A percentile compares a stretch with the other conserved stretches of the same genome.
Evolutionary conservation across 2,888 invertebrate species (phyloP).

Genomic region (Orthosia cruda): DNA sequence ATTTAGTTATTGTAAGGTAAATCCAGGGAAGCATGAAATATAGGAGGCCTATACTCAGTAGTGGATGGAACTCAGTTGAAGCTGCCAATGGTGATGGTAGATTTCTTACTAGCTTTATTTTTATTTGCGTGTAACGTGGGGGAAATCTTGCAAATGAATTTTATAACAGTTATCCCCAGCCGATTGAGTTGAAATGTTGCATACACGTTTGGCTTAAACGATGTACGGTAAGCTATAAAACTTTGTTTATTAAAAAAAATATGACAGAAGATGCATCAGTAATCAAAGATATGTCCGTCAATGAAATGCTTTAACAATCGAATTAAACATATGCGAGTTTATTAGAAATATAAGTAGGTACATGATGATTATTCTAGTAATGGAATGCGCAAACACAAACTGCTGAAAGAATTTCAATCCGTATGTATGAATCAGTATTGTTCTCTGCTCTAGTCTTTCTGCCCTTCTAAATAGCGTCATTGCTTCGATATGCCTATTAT

Average conservation of each 20-base stretch:
- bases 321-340: not conserved
- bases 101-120: too few species aligned
- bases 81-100: not conserved
- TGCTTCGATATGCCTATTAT: not conserved
- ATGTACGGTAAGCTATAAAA: too few species aligned
- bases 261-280: not conserved
- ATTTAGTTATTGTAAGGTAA: constrained; percentile 4
- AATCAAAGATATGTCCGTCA: not conserved
- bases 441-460: not conserved
- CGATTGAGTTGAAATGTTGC: too few species aligned
- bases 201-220: too few species aligned
- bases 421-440: not conserved
- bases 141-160: too few species aligned
- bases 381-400: too few species aligned
- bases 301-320: not conserved
- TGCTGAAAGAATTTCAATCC: not conserved
- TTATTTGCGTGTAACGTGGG: too few species aligned
- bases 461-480: not conserved
- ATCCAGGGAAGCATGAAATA: not conserved
- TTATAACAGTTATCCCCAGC: too few species aligned
- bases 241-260: too few species aligned
- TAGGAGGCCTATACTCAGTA: not conserved
- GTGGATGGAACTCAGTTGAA: not conserved
- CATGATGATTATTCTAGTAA: too few species aligned
- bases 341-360: too few species aligned